These are phyloP conservation scores for Mactromeris polynyma DNA, from an alignment of 2,888 invertebrate species.

Conservation along the genomic window DNA sequence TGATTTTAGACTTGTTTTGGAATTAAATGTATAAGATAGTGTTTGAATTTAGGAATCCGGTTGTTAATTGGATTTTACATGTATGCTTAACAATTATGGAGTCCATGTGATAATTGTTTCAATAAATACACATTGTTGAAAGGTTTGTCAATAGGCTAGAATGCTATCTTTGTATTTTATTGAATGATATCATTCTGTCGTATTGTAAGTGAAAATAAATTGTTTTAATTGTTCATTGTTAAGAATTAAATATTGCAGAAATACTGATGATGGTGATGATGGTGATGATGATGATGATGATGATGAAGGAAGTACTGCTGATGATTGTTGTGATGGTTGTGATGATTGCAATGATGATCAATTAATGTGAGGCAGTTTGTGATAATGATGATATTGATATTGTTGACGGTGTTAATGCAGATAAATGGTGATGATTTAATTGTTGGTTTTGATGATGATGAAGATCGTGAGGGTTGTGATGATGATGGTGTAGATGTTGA, in stretches of 20 bases:
- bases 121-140: neutral
- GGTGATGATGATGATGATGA: neutral
- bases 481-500: neutral
- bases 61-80: too few relatives aligned
- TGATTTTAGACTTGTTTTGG: too few relatives aligned
- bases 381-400: neutral
- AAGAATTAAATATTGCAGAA: neutral
- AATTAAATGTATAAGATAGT: too few relatives aligned
- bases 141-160: neutral
- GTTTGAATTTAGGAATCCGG: too few relatives aligned
- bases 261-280: neutral
- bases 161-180: neutral
- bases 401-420: neutral
- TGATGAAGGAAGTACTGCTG: neutral
- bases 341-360: neutral
- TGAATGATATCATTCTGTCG: too few relatives aligned
- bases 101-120: neutral
- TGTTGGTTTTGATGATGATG: neutral
- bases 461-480: neutral
- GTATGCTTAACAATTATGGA: neutral
- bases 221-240: too few relatives aligned
- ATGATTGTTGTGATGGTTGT: neutral
- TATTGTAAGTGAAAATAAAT: too few relatives aligned
- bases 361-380: neutral
- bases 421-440: too few relatives aligned